Conservation (phyloP, 2,888 invertebrate genomes). For the Agriopis aurantiaria region DNA sequence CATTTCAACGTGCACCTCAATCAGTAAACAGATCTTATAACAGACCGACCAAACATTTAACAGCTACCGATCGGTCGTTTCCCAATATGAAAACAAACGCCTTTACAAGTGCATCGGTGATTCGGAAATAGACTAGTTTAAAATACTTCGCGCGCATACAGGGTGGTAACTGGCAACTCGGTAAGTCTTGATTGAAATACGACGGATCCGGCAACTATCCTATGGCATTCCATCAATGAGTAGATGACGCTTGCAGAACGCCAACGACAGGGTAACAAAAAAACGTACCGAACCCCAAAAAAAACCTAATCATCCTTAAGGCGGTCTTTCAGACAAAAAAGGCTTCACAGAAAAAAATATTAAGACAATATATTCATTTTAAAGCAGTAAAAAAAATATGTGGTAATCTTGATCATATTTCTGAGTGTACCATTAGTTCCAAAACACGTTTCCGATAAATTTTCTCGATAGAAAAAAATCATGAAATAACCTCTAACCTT, state of each 20-base stretch:
- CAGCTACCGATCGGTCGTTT: conserved; percentile 62
- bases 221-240: conserved; percentile 58
- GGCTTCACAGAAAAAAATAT: too few relatives aligned
- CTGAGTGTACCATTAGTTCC: too few relatives aligned
- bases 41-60: conserved; percentile 46
- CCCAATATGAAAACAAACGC: conserved; percentile 70
- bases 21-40: conserved; percentile 39
- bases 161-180: conserved; percentile 58
- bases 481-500: too few relatives aligned
- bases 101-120: conserved; percentile 75
- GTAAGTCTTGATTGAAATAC: conserved; percentile 74
- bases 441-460: too few relatives aligned
- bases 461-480: too few relatives aligned
- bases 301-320: too few relatives aligned
- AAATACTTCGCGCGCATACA: conserved; percentile 76
- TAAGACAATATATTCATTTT: too few relatives aligned
- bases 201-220: conserved; percentile 64
- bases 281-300: too few relatives aligned
- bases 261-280: neutral
- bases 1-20: conserved; percentile 21
- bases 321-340: too few relatives aligned
- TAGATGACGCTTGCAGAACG: conserved; percentile 37
- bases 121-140: conserved; percentile 73
- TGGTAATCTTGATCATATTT: too few relatives aligned
- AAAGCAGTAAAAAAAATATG: too few relatives aligned